A percentile compares a stretch with the other conserved stretches of the same genome.
Evolutionary conservation across 1,140 invertebrate species (phyloP).

Genomic region (Eciton burchellii): DNA sequence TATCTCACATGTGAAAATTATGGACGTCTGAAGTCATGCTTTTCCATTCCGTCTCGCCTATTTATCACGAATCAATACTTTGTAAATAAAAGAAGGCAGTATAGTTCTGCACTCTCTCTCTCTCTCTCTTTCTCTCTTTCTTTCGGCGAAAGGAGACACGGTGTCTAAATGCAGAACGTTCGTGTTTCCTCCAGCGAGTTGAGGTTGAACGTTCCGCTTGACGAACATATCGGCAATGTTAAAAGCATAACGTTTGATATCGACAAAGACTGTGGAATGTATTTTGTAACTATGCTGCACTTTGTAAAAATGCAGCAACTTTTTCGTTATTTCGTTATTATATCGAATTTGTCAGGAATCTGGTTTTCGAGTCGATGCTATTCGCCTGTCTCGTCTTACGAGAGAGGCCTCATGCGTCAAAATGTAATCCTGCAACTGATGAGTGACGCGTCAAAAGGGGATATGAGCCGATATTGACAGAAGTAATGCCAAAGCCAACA

Average conservation of each 20-base stretch:
- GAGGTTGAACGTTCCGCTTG: background rate
- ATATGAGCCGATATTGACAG: constrained; percentile 54
- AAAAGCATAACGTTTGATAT: background rate
- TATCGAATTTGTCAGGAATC: background rate
- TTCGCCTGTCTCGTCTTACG: background rate
- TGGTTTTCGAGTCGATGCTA: background rate
- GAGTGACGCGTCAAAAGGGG: constrained; percentile 32
- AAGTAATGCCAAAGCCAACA: constrained; percentile 55
- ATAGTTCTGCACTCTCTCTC: background rate
- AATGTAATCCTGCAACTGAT: constrained; percentile 28
- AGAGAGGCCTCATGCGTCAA: constrained; percentile 17
- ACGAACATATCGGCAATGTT: too few relatives aligned
- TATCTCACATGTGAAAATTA: constrained; percentile 17
- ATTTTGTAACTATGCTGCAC: too few relatives aligned
- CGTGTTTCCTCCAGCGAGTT: background rate
- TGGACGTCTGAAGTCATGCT: constrained; percentile 1
- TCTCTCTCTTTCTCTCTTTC: too few relatives aligned
- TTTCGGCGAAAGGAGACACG: constrained; percentile 1
- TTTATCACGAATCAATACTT: constrained; percentile 10
- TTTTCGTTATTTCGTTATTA: background rate
- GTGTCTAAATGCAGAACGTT: background rate
- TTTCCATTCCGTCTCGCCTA: background rate
- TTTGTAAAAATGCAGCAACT: background rate
- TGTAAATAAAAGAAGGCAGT: background rate
- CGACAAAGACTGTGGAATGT: too few relatives aligned